Base-by-base conservation (phyloP, 2,888 invertebrate genomes). In the Nemoura dubitans region DNA sequence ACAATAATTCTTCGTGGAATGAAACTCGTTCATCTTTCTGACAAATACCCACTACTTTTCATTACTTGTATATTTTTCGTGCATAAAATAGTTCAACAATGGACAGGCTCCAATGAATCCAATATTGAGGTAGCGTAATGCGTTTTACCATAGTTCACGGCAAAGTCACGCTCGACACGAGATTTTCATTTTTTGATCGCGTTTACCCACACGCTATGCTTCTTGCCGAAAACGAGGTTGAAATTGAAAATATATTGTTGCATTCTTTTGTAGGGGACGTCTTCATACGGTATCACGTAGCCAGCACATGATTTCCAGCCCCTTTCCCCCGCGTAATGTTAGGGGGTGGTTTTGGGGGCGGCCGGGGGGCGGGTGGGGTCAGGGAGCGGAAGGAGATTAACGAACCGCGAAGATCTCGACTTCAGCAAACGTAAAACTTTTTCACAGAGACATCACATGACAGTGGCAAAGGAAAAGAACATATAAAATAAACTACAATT, bases 361-460 rank as follows among this genome's bases (percentile, higher is more conserved):
- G 14, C 21, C 28, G 27, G 36, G 29, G 82, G 30, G 30, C 28
- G 30, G 29, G 82, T 29, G 82, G 82, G 82, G 29, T 10, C 10
- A 27, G 82, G 82, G 82, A n/a, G 82, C 26, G 83, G 83, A 42
- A 59, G 59, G 83, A 83, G 83, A 83, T 83, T 83, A 83, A 83
- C 83, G 83, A 83, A 83, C 83, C 83, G 83, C 83, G 83, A 83
- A 21, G 78, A 25, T 42, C 83, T 42, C 26, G 83, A 83, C 83
- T 83, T 83, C 43, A 29, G 43, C 42, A 36, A 83, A 83, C 83
- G 83, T 83, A 83, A 83, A 83, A 83, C 83, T 83, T 83, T 81
- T 30, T 82, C 82, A 42, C 83, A 42, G 29, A 81, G 81, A 81
- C 81, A 81, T 28, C 83, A 83, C 26, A 83, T 26, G 83, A 83